Conservation (phyloP, 2,113 vertebrate species). For the Urocynchramus pylzowi region DNA sequence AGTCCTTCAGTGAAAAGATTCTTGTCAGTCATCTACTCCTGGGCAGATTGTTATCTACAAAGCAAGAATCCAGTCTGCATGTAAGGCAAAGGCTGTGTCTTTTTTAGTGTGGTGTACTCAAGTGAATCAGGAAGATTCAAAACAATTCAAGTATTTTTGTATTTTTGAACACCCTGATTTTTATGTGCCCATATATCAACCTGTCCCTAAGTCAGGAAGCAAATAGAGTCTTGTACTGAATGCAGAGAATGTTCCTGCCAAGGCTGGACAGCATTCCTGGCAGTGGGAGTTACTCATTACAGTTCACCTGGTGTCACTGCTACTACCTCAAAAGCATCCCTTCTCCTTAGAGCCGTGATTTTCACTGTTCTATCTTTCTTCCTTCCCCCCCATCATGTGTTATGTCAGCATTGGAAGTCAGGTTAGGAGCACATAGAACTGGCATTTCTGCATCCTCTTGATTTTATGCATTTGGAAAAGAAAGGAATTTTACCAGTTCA, state of each 20-base stretch:
- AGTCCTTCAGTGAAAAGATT: neutral
- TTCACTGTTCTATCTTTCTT: neutral
- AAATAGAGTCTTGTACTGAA: neutral
- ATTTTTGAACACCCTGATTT: neutral
- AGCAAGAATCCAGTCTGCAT: neutral
- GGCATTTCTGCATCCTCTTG: neutral
- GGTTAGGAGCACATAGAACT: neutral
- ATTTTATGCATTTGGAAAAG: neutral
- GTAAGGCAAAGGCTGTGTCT: neutral
- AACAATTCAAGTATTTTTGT: neutral
- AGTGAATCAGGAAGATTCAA: neutral
- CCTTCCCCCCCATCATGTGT: neutral
- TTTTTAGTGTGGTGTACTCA: neutral
- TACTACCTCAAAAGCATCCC: neutral
- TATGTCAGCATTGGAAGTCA: neutral
- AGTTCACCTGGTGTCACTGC: neutral
- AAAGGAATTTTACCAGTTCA: neutral
- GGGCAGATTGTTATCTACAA: neutral
- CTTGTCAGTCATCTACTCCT: neutral
- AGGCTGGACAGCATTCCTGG: neutral
- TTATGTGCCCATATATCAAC: neutral
- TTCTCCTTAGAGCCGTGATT: rapidly evolving
- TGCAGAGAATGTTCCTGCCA: neutral
- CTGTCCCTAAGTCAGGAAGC: neutral
- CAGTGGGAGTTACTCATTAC: neutral